Base-by-base conservation (phyloP, 1,140 invertebrate genomes). In the Lucilia sericata region DNA sequence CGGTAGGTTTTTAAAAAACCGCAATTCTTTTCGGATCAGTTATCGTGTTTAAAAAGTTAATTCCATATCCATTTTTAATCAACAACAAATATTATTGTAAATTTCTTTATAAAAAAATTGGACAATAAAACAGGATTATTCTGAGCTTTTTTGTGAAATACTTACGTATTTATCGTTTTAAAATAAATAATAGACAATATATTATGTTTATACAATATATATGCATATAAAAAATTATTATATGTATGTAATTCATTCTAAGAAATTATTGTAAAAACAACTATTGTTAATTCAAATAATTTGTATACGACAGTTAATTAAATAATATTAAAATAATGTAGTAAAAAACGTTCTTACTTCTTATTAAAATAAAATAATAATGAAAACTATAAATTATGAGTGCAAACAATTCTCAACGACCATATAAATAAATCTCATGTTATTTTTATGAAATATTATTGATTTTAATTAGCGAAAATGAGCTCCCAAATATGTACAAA, bases 221-320 rank as follows among this genome's bases (percentile, higher is more conserved):
- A 5, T 51, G 25, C 42, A 30, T 49, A 75, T 36, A 75, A 51
- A 83, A 25, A 55, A 21, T 75, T 83, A 83, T 51, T 75, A 12
- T 70, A 42, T 42, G 42, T 42, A 42, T 42, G 42, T 42, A 83
- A 75, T 60, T 51, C 70, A 75, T 83, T 74, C 65, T 47, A 82
- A 51, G 9, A 55, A 82, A 55, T 30, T 55, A 30, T 82, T 51
- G 25, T 82, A 60, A 83, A 83, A 83, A 80, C 42, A 80, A 80
- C 76, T 42, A 80, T 80, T 80, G 42, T 83, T 25, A 83, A 83
- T 83, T 74, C 21, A 83, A 47, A 17, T 49, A 74, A 30, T 82
- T 34, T 82, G 30, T 65, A 82, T 70, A 65, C 30, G 12, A 60
- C 17, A 65, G 21, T 25, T 30, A 65, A 82, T 82, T 36, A 30